These are phyloP conservation scores for Scomberomorus guttatus DNA, from an alignment of 2,797 vertebrate genomes.

Conservation along the genomic window DNA sequence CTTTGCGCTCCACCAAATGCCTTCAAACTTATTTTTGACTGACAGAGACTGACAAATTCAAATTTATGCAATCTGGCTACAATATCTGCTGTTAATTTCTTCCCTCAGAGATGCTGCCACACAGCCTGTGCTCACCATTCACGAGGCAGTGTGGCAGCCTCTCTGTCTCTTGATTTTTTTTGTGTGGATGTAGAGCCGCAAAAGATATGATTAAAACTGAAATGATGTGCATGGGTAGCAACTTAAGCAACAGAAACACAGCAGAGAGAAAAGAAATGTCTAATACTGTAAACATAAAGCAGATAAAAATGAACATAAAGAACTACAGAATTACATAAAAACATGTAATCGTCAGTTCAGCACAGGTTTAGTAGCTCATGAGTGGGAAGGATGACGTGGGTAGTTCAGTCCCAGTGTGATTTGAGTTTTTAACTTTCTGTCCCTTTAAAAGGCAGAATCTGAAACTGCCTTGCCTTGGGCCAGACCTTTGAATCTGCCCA, in stretches of 20 bases:
- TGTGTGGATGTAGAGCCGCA: not conserved
- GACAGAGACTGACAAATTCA: slow-evolving; percentile 15
- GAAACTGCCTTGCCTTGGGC: too few relatives aligned
- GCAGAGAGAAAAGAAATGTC: not conserved
- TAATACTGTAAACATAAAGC: not conserved
- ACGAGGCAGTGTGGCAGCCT: not conserved
- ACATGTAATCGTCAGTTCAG: not conserved
- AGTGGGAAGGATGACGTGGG: slow-evolving; percentile 6
- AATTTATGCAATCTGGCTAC: slow-evolving; percentile 30
- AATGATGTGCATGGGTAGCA: not conserved
- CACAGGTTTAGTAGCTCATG: not conserved
- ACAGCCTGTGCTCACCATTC: not conserved
- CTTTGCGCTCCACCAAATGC: too few relatives aligned
- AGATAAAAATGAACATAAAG: not conserved
- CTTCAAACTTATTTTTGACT: too few relatives aligned
- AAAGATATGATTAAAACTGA: slow-evolving; percentile 22
- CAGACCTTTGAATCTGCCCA: too few relatives aligned
- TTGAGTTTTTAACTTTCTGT: not conserved
- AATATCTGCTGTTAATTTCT: slow-evolving; percentile 15
- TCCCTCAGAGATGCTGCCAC: slow-evolving; percentile 1
- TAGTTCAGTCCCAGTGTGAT: not conserved
- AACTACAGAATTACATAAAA: slow-evolving; percentile 14
- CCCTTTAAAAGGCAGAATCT: slow-evolving; percentile 4
- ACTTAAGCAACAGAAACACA: not conserved
- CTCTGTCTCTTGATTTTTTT: not conserved